Conservation (phyloP, 1,140 invertebrate genomes). For the Drosophila athabasca region DNA sequence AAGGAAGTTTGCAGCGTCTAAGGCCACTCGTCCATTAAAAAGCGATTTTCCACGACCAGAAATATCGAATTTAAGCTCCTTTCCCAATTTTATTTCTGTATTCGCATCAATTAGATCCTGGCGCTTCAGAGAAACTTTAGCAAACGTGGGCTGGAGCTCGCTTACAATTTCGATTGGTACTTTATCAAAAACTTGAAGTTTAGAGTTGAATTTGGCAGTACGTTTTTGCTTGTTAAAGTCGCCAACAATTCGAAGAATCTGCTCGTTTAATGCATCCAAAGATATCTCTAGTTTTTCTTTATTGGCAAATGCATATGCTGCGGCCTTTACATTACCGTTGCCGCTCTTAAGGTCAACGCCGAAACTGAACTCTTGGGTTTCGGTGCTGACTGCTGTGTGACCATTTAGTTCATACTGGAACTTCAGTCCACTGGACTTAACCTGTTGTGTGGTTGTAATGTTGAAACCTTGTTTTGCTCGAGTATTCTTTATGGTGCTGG, state of each 20-base stretch:
- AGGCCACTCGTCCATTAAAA: conserved; percentile 85
- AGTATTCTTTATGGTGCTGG: conserved; percentile 45
- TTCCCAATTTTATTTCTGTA: conserved; percentile 86
- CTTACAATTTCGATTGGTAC: conserved; percentile 58
- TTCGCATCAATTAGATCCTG: conserved; percentile 85
- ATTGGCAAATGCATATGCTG: conserved; percentile 28
- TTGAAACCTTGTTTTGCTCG: conserved; percentile 55
- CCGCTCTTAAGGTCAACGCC: conserved; percentile 42
- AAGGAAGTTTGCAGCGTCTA: conserved; percentile 88
- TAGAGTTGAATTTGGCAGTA: conserved; percentile 53
- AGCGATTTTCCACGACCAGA: conserved; percentile 86
- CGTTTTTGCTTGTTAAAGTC: conserved; percentile 58
- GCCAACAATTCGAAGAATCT: conserved; percentile 48
- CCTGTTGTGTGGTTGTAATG: conserved; percentile 42
- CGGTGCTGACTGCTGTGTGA: conserved; percentile 45
- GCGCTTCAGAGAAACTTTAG: conserved; percentile 74
- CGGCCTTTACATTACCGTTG: conserved; percentile 23
- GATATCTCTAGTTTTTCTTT: conserved; percentile 60
- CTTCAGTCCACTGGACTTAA: conserved; percentile 62
- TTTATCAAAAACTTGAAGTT: conserved; percentile 54
- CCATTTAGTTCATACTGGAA: conserved; percentile 61
- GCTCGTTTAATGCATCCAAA: conserved; percentile 71
- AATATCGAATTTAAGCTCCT: conserved; percentile 86
- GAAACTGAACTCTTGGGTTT: conserved; percentile 48
- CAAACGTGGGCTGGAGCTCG: conserved; percentile 57